A percentile compares a stretch with the other conserved stretches of the same genome.
Conservation (phyloP, 1,140 invertebrate species). For the Cotesia typhae region DNA sequence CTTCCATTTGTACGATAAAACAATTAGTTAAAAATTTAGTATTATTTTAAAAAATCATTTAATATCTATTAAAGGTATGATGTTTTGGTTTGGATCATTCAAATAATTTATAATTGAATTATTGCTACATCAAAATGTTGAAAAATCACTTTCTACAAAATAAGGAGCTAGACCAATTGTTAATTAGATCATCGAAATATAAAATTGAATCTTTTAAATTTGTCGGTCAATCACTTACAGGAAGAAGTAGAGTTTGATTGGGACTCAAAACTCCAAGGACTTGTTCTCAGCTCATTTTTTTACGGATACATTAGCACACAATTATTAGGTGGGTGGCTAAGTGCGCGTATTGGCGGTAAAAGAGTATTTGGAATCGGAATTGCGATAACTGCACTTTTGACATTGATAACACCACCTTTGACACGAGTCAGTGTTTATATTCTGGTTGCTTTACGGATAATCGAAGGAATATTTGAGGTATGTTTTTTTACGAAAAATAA, state of each 20-base stretch:
- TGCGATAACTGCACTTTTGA: slow-evolving; percentile 80
- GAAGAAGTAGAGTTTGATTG: slow-evolving; percentile 80
- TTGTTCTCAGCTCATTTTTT: slow-evolving; percentile 89
- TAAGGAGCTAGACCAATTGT: too few species aligned
- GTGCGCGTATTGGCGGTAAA: slow-evolving; percentile 75
- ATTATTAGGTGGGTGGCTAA: slow-evolving; percentile 78
- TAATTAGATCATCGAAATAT: not conserved
- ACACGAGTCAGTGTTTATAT: slow-evolving; percentile 76
- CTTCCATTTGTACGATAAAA: too few species aligned
- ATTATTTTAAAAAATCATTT: too few species aligned
- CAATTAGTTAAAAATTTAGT: not conserved
- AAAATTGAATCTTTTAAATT: slow-evolving; percentile 6
- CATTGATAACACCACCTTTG: slow-evolving; percentile 82
- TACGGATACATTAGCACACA: slow-evolving; percentile 82
- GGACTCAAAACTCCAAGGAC: slow-evolving; percentile 80
- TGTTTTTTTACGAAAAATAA: slow-evolving; percentile 19
- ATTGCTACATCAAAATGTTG: too few species aligned
- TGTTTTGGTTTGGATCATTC: too few species aligned
- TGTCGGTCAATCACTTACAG: slow-evolving; percentile 23
- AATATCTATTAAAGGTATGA: too few species aligned
- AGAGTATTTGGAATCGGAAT: slow-evolving; percentile 82
- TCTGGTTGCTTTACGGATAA: slow-evolving; percentile 78
- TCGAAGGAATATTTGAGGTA: slow-evolving; percentile 91
- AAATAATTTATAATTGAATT: too few species aligned
- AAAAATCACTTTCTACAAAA: too few species aligned